Conservation (phyloP, 2,888 invertebrate genomes). For the Cheilosia vernalis region DNA sequence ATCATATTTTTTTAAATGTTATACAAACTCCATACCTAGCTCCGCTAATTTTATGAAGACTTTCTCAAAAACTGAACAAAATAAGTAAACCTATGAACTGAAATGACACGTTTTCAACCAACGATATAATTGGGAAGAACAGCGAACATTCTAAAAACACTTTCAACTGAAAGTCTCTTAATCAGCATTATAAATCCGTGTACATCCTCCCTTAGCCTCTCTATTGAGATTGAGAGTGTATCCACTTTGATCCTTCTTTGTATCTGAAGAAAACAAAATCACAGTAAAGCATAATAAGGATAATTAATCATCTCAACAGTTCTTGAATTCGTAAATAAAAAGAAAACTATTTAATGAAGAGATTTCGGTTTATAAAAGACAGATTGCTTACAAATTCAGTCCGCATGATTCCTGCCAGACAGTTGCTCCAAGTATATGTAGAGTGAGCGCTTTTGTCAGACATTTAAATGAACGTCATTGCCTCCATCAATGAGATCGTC, state of each 20-base stretch:
- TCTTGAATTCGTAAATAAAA: constrained; percentile 52
- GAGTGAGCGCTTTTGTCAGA: constrained; percentile 3
- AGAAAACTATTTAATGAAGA: constrained; percentile 52
- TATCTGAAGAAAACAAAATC: not conserved
- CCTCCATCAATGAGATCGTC: constrained; percentile 11
- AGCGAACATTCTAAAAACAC: too few species aligned
- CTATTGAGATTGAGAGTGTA: too few species aligned
- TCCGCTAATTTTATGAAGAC: too few species aligned
- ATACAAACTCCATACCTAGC: too few species aligned
- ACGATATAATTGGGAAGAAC: too few species aligned
- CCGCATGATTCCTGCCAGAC: constrained; percentile 57
- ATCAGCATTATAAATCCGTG: not conserved
- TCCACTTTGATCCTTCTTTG: not conserved
- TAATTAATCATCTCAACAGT: constrained; percentile 55
- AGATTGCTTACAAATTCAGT: constrained; percentile 44
- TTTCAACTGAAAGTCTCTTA: too few species aligned
- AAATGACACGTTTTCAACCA: too few species aligned
- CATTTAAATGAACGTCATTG: constrained; percentile 18
- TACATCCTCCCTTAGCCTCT: too few species aligned
- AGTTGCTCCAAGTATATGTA: constrained; percentile 19
- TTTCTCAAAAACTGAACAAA: too few species aligned
- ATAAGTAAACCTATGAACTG: too few species aligned
- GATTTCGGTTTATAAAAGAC: constrained; percentile 51
- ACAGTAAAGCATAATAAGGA: constrained; percentile 10
- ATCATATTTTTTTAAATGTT: too few species aligned